Base-by-base conservation (phyloP, 2,888 invertebrate genomes). In the Stictocephala bisonia region DNA sequence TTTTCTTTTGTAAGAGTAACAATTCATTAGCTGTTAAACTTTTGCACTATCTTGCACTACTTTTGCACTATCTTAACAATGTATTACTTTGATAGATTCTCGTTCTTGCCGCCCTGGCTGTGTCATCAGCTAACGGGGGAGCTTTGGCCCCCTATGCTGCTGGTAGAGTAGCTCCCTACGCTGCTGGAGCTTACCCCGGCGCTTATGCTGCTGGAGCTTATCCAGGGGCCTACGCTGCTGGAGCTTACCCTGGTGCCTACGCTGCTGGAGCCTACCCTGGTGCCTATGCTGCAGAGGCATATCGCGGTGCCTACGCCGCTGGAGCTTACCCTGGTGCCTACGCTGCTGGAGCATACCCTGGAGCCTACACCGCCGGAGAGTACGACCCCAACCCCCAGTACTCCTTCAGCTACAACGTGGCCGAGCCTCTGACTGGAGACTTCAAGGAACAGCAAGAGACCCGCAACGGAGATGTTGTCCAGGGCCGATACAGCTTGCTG, bases 211-310 rank as follows among this genome's bases (percentile, higher is more conserved):
- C 48, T 27, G 50, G 50, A 7, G 41, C 18, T 11, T 11, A 41
- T 20, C 29, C 27, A 4, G 69, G 31, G 18, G 68, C 31, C 3
- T 22, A 67, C 15, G 51, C 40, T 44, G 82, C 81, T 27, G 78
- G 80, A 22, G 79, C 79, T 11, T 75, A 80, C 40, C 81, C 81
- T 26, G 81, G 81, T 31, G 79, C 81, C 64, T 80, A 81, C 56
- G 82, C 85, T 24, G 86, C 76, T 82, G 83, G 85, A 85, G 80
- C 80, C 22, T 78, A 80, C 48, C n/a, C 81, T 82, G 79, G 81
- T 56, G 80, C 82, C 66, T 82, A 85, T 24, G 86, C 76, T 82
- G n/a, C n/a, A n/a, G n/a, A n/a, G n/a, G n/a, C n/a, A n/a, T n/a
- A n/a, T n/a, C n/a, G n/a, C n/a, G 83, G 85, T 85, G 80, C 80